Evolutionary conservation across 2,888 invertebrate genomes (phyloP).

Genomic region (Tricholauxania praeusta): DNA sequence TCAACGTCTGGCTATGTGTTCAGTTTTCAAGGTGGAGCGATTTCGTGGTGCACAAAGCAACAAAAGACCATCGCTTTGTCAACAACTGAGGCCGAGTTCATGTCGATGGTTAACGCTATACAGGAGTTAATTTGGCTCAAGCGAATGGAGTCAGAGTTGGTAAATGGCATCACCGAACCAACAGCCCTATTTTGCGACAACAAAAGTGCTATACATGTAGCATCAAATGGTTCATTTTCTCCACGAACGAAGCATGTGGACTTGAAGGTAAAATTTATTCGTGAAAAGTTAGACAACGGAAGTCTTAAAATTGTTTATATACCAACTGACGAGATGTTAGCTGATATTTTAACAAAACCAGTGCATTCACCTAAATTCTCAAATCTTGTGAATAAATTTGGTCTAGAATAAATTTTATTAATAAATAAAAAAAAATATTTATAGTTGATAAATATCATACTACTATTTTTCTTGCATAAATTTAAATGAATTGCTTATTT

Average conservation of each 20-base stretch:
- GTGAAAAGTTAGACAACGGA: too few species aligned
- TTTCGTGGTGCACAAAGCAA: slow-evolving; percentile 34
- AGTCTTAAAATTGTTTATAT: too few species aligned
- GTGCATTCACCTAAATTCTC: too few species aligned
- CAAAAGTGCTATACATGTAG: slow-evolving; percentile 35
- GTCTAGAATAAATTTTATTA: too few species aligned
- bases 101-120: slow-evolving; percentile 42
- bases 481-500: too few species aligned
- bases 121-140: slow-evolving; percentile 43
- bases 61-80: slow-evolving; percentile 34
- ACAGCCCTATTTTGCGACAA: slow-evolving; percentile 32
- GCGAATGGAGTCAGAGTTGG: slow-evolving; percentile 34
- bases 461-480: too few species aligned
- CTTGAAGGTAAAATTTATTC: slow-evolving; percentile 37
- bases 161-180: slow-evolving; percentile 8
- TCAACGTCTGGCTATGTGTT: slow-evolving; percentile 8
- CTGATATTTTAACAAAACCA: too few species aligned
- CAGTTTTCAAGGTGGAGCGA: slow-evolving; percentile 30
- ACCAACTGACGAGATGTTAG: too few species aligned
- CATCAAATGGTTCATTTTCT: slow-evolving; percentile 28
- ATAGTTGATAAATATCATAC: too few species aligned
- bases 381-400: too few species aligned
- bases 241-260: slow-evolving; percentile 39
- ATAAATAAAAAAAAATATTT: too few species aligned
- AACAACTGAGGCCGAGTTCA: slow-evolving; percentile 39